Evolutionary conservation across 2,888 invertebrate species (phyloP), one percentile per base, ranked within the genome.

Genomic region (Drosophila anceps): DNA sequence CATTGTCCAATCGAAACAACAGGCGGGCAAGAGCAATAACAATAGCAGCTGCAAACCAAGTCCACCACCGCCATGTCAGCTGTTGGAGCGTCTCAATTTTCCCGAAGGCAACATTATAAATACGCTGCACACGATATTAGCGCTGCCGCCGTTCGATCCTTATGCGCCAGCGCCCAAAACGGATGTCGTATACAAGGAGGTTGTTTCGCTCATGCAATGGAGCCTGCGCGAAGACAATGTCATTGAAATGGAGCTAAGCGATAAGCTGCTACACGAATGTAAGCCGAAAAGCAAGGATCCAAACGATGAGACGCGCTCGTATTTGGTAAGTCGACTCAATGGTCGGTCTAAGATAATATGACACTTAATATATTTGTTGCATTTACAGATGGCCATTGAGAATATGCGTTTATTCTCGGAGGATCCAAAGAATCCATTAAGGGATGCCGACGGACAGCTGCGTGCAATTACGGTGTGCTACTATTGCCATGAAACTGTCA

Each of bases 201-300:
- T 92, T 13, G 83, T 93, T 24, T 93, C 93, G 15, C 75, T 92
- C 20, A 84, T 90, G 64, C 90, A 92, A 65, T 81, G 93, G 73
- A 91, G 91, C 69, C 81, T 88, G 66, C 90, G 91, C 4, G 90
- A 92, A 33, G 87, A 92, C 62, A 92, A 92, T 61, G 84, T 90
- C 58, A 89, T 92, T 33, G 90, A 91, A 61, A 83, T 92, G 78
- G 89, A 91, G 57, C 81, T 92, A 35, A 91, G 91, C 59, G 91
- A 92, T 60, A 89, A 88, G 59, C 68, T 90, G 60, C 68, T 92
- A 60, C 73, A 88, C 29, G 90, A 92, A 63, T 91, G 89, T 50
- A 71, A 82, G 33, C 50, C 76, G 15, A 81, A 81, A 41, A 69
- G 76, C 73, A 77, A 79, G 27, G 90, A 91, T 76, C 79, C 91